Evolutionary conservation across 2,888 invertebrate genomes (phyloP).

Genomic region (Portevinia maculata): DNA sequence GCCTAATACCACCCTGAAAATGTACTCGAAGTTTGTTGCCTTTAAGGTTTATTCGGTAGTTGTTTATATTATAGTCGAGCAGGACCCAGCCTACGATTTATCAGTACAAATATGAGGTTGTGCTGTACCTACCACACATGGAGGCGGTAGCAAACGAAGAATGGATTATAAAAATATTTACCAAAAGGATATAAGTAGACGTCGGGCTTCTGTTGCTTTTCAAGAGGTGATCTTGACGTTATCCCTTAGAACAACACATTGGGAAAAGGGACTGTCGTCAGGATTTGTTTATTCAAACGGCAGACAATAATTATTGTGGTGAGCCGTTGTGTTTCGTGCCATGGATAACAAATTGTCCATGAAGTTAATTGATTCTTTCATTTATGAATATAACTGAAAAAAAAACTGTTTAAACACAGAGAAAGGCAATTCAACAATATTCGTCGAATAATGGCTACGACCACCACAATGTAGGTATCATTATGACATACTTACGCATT

Average conservation of each 20-base stretch:
- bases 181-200: slow-evolving; percentile 38
- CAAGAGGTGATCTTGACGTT: slow-evolving; percentile 37
- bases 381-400: too few relatives aligned
- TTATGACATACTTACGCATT: slow-evolving; percentile 28
- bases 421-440: neutral
- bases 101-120: slow-evolving; percentile 38
- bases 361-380: slow-evolving; percentile 18
- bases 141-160: neutral
- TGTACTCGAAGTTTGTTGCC: neutral
- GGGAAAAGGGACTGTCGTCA: slow-evolving; percentile 32
- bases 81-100: slow-evolving; percentile 1
- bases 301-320: slow-evolving; percentile 38
- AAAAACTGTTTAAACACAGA: neutral
- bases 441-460: neutral
- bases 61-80: slow-evolving; percentile 34
- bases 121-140: slow-evolving; percentile 24
- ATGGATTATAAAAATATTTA: slow-evolving; percentile 55
- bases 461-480: neutral
- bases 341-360: slow-evolving; percentile 18
- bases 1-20: slow-evolving; percentile 26
- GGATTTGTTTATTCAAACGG: slow-evolving; percentile 37
- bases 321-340: neutral
- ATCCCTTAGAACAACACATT: slow-evolving; percentile 54
- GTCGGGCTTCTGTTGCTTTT: slow-evolving; percentile 45
- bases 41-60: slow-evolving; percentile 51